These are phyloP conservation scores for Melanargia galathea DNA, from an alignment of 2,888 invertebrate species.

Conservation along the genomic window DNA sequence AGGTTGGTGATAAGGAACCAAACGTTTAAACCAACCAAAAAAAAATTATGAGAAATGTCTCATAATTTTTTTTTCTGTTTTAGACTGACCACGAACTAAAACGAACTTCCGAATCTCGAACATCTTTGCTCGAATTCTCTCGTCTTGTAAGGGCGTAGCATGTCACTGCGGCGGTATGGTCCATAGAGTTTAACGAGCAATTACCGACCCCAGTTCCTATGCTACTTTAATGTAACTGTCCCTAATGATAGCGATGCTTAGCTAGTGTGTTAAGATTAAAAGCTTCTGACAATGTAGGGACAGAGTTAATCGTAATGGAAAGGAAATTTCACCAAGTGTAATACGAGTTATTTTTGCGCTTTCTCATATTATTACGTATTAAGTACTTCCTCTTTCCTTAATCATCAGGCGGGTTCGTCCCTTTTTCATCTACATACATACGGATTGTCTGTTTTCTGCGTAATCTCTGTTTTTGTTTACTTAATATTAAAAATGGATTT, in stretches of 20 bases:
- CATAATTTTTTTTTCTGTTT: too few species aligned
- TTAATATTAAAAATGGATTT: too few species aligned
- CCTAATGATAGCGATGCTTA: constrained; percentile 38
- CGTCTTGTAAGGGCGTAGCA: constrained; percentile 43
- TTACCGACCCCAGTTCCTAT: constrained; percentile 55
- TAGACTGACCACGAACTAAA: too few species aligned
- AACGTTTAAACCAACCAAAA: too few species aligned
- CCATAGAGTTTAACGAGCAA: constrained; percentile 74
- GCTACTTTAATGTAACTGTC: constrained; percentile 46
- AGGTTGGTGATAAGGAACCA: too few species aligned
- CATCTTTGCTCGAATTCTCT: constrained; percentile 5
- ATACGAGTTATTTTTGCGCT: not conserved
- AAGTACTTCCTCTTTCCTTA: not conserved
- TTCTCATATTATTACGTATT: constrained; percentile 3
- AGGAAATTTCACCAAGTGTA: constrained; percentile 7
- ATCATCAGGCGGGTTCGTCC: not conserved
- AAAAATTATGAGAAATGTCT: too few species aligned
- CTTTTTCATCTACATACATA: not conserved
- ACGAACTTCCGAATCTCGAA: not conserved
- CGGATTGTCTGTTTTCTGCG: not conserved
- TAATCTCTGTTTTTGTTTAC: not conserved
- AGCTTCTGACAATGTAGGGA: constrained; percentile 30
- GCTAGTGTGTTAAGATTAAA: constrained; percentile 38
- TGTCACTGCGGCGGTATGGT: constrained; percentile 50
- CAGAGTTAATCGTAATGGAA: constrained; percentile 19